phyloP scores from a whole-genome alignment of 2,113 vertebrate genomes.

The Corythoichthys haematopterus region DNA sequence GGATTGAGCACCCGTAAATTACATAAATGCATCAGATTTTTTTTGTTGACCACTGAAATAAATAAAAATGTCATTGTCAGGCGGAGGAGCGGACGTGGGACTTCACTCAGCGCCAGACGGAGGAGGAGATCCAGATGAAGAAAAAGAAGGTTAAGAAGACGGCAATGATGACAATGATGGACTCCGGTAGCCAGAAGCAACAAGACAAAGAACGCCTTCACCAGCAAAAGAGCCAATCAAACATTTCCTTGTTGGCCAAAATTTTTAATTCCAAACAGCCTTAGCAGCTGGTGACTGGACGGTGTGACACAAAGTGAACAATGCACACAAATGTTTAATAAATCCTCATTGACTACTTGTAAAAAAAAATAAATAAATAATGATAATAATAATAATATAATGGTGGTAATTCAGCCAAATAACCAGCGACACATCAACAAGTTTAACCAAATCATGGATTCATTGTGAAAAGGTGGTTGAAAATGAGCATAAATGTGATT shows the following conservation, averaged over 20 bases:
- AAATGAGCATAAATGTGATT: too few relatives aligned
- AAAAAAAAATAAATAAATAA: too few relatives aligned
- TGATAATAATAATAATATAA: too few relatives aligned
- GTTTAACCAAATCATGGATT: too few relatives aligned
- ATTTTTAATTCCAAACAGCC: slow-evolving; percentile 73
- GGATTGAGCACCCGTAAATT: too few relatives aligned
- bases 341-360: not conserved
- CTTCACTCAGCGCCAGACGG: slow-evolving; percentile 80
- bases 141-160: slow-evolving; percentile 31
- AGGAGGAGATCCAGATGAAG: slow-evolving; percentile 76
- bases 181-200: slow-evolving; percentile 51
- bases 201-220: slow-evolving; percentile 56
- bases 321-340: not conserved
- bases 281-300: slow-evolving; percentile 12
- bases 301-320: not conserved
- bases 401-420: not conserved
- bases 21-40: too few relatives aligned
- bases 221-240: slow-evolving; percentile 79
- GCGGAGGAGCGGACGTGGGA: slow-evolving; percentile 73
- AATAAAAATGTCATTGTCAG: not conserved
- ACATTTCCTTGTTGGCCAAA: slow-evolving; percentile 77
- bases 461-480: too few relatives aligned
- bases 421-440: not conserved
- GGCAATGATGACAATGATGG: slow-evolving; percentile 20
- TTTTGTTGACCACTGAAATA: too few relatives aligned